Percentiles rank a stretch among this genome's conserved stretches.
Conservation (phyloP, 2,797 vertebrate species). For the Champsocephalus esox region DNA sequence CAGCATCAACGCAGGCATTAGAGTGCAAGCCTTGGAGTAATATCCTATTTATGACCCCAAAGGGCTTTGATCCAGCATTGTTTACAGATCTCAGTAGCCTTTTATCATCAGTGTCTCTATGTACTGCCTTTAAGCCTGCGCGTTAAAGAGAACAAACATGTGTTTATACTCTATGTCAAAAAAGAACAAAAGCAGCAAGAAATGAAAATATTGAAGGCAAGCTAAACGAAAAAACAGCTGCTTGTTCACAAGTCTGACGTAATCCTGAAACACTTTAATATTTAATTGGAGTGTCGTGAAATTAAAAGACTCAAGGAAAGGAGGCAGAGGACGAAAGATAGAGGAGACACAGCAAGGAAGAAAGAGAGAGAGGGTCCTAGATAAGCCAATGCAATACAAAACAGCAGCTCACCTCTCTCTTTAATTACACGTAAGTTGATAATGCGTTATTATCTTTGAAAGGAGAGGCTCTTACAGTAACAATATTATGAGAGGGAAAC, state of each 20-base stretch:
- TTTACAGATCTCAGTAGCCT: neutral
- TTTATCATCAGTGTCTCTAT: neutral
- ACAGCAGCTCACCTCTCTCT: conserved; percentile 50
- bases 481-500: conserved; percentile 33
- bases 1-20: neutral
- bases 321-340: conserved; percentile 28
- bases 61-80: neutral
- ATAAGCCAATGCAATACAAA: conserved; percentile 45
- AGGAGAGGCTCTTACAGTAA: conserved; percentile 47
- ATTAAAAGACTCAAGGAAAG: conserved; percentile 78
- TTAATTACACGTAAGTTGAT: conserved; percentile 73
- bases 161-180: neutral
- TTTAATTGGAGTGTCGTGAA: conserved; percentile 80
- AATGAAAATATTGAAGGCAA: conserved; percentile 41
- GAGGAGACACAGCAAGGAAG: neutral
- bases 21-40: neutral
- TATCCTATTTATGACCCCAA: neutral
- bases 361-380: neutral
- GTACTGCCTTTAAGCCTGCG: conserved; percentile 3
- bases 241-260: conserved; percentile 80
- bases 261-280: conserved; percentile 80
- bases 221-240: conserved; percentile 58
- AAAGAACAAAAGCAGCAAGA: neutral
- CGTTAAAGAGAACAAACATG: conserved; percentile 3
- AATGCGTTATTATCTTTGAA: conserved; percentile 64